A percentile compares a stretch with the other conserved stretches of the same genome.
These are phyloP conservation scores for Diachasmimorpha longicaudata DNA, from an alignment of 1,140 invertebrate species.

Conservation along the genomic window DNA sequence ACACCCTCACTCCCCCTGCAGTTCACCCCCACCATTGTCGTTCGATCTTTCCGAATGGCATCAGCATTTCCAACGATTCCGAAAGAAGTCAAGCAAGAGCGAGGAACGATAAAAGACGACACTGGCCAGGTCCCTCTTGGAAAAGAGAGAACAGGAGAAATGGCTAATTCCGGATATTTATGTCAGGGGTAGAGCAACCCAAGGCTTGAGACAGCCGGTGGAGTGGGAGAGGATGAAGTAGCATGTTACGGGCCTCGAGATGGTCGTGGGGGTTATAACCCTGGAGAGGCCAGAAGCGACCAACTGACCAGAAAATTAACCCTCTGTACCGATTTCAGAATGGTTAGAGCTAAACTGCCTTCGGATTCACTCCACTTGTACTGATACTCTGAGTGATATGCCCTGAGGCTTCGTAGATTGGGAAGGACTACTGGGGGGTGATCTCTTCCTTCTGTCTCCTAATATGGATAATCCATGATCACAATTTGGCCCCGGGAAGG, in stretches of 20 bases:
- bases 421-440: no score
- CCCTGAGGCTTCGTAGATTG: neutral
- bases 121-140: constrained; percentile 10
- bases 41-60: neutral
- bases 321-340: constrained; percentile 58
- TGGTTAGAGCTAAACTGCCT: constrained; percentile 38
- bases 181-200: constrained; percentile 53
- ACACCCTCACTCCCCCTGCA: constrained; percentile 28
- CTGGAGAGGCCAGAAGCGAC: constrained; percentile 62
- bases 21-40: neutral
- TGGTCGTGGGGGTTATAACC: constrained; percentile 56
- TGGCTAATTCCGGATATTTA: constrained; percentile 66
- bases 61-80: neutral
- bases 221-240: neutral
- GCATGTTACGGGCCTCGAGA: constrained; percentile 58
- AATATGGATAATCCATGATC: no score
- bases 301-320: constrained; percentile 66
- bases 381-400: constrained; percentile 10
- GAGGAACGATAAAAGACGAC: constrained; percentile 36
- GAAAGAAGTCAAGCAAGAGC: constrained; percentile 31
- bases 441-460: no score
- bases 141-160: constrained; percentile 58
- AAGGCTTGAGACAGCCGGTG: constrained; percentile 30
- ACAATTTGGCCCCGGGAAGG: no score
- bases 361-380: constrained; percentile 37